Conservation (phyloP, 2,888 invertebrate species). For the Heteromurus nitidus region DNA sequence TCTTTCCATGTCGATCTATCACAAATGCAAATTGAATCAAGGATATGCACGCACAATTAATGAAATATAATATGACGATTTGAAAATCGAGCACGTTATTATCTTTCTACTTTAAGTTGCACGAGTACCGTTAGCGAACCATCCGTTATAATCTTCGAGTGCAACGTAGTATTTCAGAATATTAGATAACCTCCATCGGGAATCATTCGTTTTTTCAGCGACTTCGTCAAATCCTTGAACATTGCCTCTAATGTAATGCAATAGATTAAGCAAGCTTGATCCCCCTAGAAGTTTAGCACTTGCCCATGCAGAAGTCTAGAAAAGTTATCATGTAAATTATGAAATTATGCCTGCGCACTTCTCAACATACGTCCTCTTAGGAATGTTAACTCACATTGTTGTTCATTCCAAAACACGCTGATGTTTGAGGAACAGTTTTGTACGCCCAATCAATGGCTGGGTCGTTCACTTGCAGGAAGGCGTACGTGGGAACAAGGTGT, state of each 20-base stretch:
- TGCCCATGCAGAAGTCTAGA: slow-evolving; percentile 76
- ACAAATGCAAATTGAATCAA: background rate
- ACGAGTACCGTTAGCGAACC: slow-evolving; percentile 73
- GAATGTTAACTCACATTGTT: slow-evolving; percentile 50
- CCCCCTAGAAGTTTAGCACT: slow-evolving; percentile 87
- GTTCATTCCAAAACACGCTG: slow-evolving; percentile 61
- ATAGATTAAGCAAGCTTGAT: slow-evolving; percentile 84
- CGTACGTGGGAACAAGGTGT: slow-evolving; percentile 77
- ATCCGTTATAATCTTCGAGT: slow-evolving; percentile 74
- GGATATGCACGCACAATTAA: background rate
- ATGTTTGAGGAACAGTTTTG: slow-evolving; percentile 77
- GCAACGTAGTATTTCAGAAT: slow-evolving; percentile 77
- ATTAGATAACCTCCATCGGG: slow-evolving; percentile 54
- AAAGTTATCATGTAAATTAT: background rate
- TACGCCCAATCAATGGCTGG: slow-evolving; percentile 77
- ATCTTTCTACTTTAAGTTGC: slow-evolving; percentile 24
- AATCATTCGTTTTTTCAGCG: slow-evolving; percentile 65
- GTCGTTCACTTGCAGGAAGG: slow-evolving; percentile 75
- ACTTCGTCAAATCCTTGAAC: slow-evolving; percentile 80
- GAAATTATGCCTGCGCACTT: background rate
- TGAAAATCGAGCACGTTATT: background rate
- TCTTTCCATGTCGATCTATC: too few species aligned
- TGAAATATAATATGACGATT: background rate
- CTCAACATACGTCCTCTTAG: background rate
- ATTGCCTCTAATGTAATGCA: slow-evolving; percentile 80